A percentile compares a stretch with the other conserved stretches of the same genome.
phyloP scores from a whole-genome alignment of 2,113 vertebrate genomes.

The Oryzias celebensis region DNA sequence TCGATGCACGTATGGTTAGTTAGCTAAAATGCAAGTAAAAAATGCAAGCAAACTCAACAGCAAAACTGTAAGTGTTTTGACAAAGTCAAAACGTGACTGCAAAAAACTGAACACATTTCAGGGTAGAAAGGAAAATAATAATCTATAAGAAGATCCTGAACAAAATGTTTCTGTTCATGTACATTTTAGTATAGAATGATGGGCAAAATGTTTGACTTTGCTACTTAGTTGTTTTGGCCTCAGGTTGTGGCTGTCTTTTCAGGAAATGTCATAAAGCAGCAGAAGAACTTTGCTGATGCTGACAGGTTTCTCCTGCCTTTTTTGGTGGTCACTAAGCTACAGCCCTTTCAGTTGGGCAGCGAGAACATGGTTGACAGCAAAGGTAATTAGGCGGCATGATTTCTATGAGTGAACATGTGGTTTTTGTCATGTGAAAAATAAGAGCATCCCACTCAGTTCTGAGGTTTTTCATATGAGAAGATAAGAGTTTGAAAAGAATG shows the following conservation, averaged over 20 bases:
- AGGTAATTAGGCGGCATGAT: slow-evolving; percentile 52
- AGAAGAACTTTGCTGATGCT: background rate
- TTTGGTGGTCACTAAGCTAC: background rate
- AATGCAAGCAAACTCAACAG: background rate
- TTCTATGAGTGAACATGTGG: slow-evolving; percentile 7
- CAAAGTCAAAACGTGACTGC: too few relatives aligned
- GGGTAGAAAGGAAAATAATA: background rate
- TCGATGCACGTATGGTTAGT: slow-evolving; percentile 30
- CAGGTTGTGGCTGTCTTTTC: background rate
- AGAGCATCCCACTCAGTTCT: too few relatives aligned
- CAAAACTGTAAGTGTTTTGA: too few relatives aligned
- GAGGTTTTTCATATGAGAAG: slow-evolving; percentile 2
- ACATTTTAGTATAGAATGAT: background rate
- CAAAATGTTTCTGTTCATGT: background rate
- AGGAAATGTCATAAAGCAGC: background rate
- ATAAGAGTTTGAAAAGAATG: background rate
- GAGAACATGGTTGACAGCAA: slow-evolving; percentile 30
- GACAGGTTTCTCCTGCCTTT: background rate
- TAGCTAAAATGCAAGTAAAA: slow-evolving; percentile 31
- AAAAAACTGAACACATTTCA: background rate
- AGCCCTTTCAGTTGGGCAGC: slow-evolving; percentile 13
- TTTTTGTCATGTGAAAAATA: background rate
- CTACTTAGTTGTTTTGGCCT: background rate
- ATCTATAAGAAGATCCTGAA: background rate
- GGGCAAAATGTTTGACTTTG: background rate